Base-by-base conservation (phyloP, 2,113 vertebrate species). In the Catharus fuscescens region DNA sequence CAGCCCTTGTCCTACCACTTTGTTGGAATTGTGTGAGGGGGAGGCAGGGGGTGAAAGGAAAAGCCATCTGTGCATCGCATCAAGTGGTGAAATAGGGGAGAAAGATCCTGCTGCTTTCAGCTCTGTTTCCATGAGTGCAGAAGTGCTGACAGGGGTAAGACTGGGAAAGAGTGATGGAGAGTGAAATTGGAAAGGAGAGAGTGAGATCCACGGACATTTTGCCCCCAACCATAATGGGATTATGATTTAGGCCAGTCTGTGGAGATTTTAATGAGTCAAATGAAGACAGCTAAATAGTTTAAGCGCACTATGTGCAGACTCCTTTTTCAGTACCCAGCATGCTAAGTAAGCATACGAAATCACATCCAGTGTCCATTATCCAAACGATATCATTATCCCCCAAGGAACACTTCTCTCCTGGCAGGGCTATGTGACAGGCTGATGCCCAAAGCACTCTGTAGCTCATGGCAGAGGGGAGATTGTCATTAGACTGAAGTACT, bases 251-350 rank as follows among this genome's bases (percentile, higher is more conserved):
- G 70, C 24, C 92, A 52, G 48, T 73, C 80, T 91, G 36, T 80
- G 65, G 48, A 74, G 90, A 74, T 93, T 93, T 94, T 93, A 97
- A 97, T 90, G 87, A 95, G 54, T 60, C 74, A 86, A 74, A 94
- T 90, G n/a, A 83, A 93, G 61, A 79, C 66, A 91, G 78, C 32
- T 94, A 87, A 80, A 79, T 77, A 96, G 91, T 96, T 96, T 95
- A 84, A 94, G 71, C 0, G 8, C 95, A 80, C 60, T 92, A 61
- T 14, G 18, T 71, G 28, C 40, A 67, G 38, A 28, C 15, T 91
- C 44, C 25, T 64, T 93, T 90, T 90, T 79, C 76, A 93, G 62
- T 80, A 77, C 45, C 67, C 91, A 62, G n/a, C 62, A 36, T 84
- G 42, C 61, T 92, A 95, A 94, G 65, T 36, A 93, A 85, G 70